Evolutionary conservation across 2,113 vertebrate species (phyloP), one percentile per base, ranked within the genome.

Genomic region (Marmota flaviventris): DNA sequence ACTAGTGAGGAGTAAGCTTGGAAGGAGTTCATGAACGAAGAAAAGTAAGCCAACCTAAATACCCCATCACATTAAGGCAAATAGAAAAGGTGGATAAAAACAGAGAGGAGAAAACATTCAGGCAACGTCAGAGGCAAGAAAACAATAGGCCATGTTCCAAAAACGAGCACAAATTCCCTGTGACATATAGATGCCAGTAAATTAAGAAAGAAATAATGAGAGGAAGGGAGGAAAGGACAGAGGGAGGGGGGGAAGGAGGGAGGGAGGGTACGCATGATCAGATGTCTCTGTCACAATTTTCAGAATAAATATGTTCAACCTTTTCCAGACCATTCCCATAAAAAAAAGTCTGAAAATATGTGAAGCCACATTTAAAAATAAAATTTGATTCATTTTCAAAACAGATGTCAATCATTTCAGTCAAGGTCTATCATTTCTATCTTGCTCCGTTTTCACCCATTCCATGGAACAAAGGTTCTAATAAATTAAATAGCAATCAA

Each of bases 361-460:
- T 88, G 27, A 42, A 85, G 14, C 0, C 8, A 82, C 13, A 29
- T 67, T 81, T 45, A 95, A 93, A 95, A n/a, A 34, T 32, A 94
- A 69, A 20, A 85, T 48, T 79, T 24, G 72, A 51, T 76, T 96
- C 17, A 82, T 56, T 93, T 94, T 89, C n/a, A 65, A 75, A 70
- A 85, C 0, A 78, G 2, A 20, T 37, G 20, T 37, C 29, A 45
- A 65, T 42, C 45, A 42, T 42, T 63, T 72, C 4, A 34, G 22
- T 42, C 6, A 76, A 81, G 22, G 25, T 69, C 37, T 18, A 51
- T 18, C 10, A 42, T 61, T 81, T 88, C 77, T 13, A 27, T 16
- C 18, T 11, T 37, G 20, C 42, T 39, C n/a, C 88, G 16, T 83
- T 72, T 91, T 39, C 13, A 72, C 9, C 5, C 9, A 1, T 85